phyloP scores from a whole-genome alignment of 2,113 vertebrate genomes.

The Stictonetta naevosa region DNA sequence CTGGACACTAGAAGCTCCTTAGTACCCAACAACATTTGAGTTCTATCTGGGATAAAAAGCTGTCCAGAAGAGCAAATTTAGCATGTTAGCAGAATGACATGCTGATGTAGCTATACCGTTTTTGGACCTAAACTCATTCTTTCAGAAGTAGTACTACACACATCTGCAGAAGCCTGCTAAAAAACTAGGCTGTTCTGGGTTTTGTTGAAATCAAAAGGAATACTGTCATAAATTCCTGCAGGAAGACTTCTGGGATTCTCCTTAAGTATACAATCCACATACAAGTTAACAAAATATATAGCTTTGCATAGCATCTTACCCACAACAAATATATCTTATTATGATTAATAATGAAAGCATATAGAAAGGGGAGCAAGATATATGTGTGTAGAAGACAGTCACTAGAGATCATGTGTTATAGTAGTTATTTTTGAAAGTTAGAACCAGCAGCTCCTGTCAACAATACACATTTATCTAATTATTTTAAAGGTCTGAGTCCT shows the following conservation, averaged over 20 bases:
- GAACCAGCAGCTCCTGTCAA: constrained; percentile 25
- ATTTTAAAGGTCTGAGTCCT: constrained; percentile 46
- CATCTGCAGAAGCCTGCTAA: background rate
- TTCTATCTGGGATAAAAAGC: background rate
- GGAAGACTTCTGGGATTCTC: background rate
- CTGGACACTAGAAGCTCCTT: accelerated
- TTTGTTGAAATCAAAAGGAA: background rate
- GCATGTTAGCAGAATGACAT: background rate
- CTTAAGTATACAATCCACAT: background rate
- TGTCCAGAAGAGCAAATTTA: background rate
- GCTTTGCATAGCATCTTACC: background rate
- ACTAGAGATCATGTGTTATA: background rate
- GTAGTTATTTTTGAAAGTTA: background rate
- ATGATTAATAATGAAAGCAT: background rate
- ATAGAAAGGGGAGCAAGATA: background rate
- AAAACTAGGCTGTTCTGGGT: background rate
- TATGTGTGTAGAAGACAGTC: background rate
- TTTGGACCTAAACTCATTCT: accelerated
- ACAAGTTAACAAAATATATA: background rate
- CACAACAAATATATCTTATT: background rate
- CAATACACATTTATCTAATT: constrained; percentile 54
- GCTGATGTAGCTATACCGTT: background rate
- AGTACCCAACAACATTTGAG: background rate
- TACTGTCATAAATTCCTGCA: background rate
- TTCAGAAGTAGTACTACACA: background rate